Base-by-base conservation (phyloP, 2,113 vertebrate species). In the Clarias gariepinus region DNA sequence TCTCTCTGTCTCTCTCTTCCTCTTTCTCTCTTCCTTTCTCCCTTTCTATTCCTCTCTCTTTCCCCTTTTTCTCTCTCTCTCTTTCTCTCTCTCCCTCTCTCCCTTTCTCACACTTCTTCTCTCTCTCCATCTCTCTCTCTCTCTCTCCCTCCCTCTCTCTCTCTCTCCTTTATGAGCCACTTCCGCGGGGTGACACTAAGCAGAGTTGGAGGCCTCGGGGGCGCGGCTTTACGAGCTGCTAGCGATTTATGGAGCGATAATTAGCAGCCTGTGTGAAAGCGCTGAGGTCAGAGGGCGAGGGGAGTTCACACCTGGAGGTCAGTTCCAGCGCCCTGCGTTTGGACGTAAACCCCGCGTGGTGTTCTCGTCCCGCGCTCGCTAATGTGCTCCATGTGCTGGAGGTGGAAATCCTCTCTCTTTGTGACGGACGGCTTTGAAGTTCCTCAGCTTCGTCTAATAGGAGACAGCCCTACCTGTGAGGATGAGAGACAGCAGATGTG, bases 291-390 rank as follows among this genome's bases (percentile, higher is more conserved):
- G 16, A 89, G 89, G 36, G 87, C 77, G 30, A 53, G 30, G 10
- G 16, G 66, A 80, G 88, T 91, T 92, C 89, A 89, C 91, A 95
- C 93, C 90, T 92, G 86, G 92, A 92, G 90, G 89, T 91, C 90
- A 86, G 88, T 83, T 60, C 90, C 87, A 90, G 91, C 82, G 18
- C 47, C 78, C 77, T 28, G 61, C n/a, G 7, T 63, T 60, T 36
- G 33, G 21, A 30, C 4, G 55, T 30, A 61, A 63, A 60, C 71
- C 60, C 88, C 81, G 82, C 55, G 83, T 36, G 47, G 18, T 12
- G 53, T 83, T 47, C 60, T 18, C 8, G 12, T 82, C 66, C 25
- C 28, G 30, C n/a, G 3, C 9, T 5, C 10, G 25, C 47, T 90
- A 86, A 90, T 85, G 47, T 28, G 0, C 76, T 68, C 85, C 87